phyloP scores from a whole-genome alignment of 2,113 vertebrate genomes.

The Rhabdornis inornatus region DNA sequence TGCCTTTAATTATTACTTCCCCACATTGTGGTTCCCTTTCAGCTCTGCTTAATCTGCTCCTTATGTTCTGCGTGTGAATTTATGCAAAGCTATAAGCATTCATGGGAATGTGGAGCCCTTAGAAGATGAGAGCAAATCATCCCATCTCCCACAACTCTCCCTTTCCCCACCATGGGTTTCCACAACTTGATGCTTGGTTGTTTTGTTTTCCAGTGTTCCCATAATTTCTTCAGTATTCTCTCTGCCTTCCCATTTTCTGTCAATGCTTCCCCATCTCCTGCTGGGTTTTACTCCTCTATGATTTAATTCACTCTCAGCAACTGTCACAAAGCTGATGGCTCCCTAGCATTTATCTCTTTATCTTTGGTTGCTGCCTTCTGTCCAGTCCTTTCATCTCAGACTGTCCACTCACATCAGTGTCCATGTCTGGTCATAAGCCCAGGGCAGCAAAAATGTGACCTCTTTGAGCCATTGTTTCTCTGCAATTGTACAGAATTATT shows the following conservation, averaged over 20 bases:
- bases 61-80: constrained; percentile 54
- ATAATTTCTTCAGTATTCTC: not conserved
- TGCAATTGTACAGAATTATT: not conserved
- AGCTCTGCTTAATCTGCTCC: constrained; percentile 47
- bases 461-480: not conserved
- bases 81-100: constrained; percentile 24
- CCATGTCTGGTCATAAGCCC: not conserved
- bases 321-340: constrained; percentile 5
- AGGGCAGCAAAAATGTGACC: not conserved
- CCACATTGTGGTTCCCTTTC: constrained; percentile 17
- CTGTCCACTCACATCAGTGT: not conserved
- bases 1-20: constrained; percentile 47
- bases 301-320: constrained; percentile 40
- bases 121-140: constrained; percentile 35
- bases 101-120: constrained; percentile 36
- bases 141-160: constrained; percentile 46
- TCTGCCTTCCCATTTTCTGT: constrained; percentile 38
- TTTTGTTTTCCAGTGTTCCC: constrained; percentile 11
- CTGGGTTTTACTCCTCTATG: constrained; percentile 21
- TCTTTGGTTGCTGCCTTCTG: constrained; percentile 18
- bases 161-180: constrained; percentile 31
- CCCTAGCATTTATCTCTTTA: constrained; percentile 30
- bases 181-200: not conserved
- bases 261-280: not conserved
- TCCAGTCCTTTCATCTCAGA: not conserved